Evolutionary conservation across 2,113 vertebrate species (phyloP), one percentile per base, ranked within the genome.

Genomic region (Trinectes maculatus): DNA sequence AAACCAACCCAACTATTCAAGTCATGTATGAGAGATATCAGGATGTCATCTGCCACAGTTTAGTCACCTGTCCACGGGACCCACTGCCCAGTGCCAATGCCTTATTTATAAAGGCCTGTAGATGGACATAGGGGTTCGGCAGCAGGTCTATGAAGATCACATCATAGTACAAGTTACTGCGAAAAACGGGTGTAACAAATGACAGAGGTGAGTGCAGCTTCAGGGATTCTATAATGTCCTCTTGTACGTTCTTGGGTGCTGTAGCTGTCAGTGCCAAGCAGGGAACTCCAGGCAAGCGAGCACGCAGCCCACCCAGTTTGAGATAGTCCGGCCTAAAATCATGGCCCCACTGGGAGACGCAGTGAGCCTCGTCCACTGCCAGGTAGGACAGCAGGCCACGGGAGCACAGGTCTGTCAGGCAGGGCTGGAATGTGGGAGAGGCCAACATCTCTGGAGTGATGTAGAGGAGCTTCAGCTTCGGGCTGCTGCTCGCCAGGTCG

Each of bases 331-430:
- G 98, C 2, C 98, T 93, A 67, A 99, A 99, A 44, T 99, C 96
- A 0, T 99, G 97, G 1, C 98, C 98, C 98, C 97, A 99, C 91
- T 99, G 96, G 19, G 98, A 99, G 31, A 99, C 95, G 0, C 98
- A 99, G 79, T 99, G 98, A 0, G 96, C 98, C 85, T 99, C 98
- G 4, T 99, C 98, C 2, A 99, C 94, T 1, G 98, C 90, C 86
- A 99, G 87, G 71, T 95, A 96, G 36, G 96, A 94, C 37, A 99
- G 84, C 22, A 98, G 92, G 16, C 90, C 80, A 0, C 96, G 94
- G 36, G 94, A 91, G 33, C 93, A 63, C 49, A 99, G 90, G 5
- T 89, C 93, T 10, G 80, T 93, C 82, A 99, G 89, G 1, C 90
- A 92, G 8, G 97, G 94, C 58, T 95, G 95, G 89, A 99, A 98